Evolutionary conservation across 1,140 invertebrate species (phyloP).

Genomic region (Lasaia peninsularis): DNA sequence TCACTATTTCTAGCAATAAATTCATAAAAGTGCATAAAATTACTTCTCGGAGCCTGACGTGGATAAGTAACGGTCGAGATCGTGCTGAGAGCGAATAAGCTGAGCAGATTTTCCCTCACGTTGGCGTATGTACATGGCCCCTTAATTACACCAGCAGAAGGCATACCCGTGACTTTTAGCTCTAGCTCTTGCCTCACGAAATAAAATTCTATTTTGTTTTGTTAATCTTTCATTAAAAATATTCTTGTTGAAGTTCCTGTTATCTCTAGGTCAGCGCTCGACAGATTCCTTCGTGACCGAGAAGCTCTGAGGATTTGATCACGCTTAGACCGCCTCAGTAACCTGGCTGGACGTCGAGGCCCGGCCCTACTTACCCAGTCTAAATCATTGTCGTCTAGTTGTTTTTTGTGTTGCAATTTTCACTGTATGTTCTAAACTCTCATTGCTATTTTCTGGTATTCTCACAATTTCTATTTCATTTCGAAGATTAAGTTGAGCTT

Average conservation of each 20-base stretch:
- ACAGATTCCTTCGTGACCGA: constrained; percentile 1
- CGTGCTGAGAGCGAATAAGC: constrained; percentile 5
- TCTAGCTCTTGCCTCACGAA: constrained; percentile 21
- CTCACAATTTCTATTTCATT: constrained; percentile 22
- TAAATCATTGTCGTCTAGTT: constrained; percentile 13
- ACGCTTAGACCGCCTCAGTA: not conserved
- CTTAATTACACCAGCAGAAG: constrained; percentile 24
- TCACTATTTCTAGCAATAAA: no score
- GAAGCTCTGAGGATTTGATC: constrained; percentile 1
- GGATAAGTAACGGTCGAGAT: constrained; percentile 9
- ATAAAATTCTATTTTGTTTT: constrained; percentile 23
- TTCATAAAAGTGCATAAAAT: no score
- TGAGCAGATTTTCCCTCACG: constrained; percentile 23
- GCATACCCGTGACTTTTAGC: constrained; percentile 17
- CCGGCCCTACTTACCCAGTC: constrained; percentile 8
- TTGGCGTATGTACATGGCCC: constrained; percentile 19
- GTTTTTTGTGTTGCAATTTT: constrained; percentile 14
- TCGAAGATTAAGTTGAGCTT: constrained; percentile 5
- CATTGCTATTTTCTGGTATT: constrained; percentile 15
- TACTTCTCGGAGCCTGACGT: no score
- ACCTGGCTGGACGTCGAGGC: not conserved
- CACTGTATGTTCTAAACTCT: constrained; percentile 15
- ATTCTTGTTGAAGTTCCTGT: not conserved
- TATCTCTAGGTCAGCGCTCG: not conserved
- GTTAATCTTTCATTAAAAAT: constrained; percentile 28